phyloP scores from a whole-genome alignment of 2,113 vertebrate genomes.

The Cryptotis parvus region DNA sequence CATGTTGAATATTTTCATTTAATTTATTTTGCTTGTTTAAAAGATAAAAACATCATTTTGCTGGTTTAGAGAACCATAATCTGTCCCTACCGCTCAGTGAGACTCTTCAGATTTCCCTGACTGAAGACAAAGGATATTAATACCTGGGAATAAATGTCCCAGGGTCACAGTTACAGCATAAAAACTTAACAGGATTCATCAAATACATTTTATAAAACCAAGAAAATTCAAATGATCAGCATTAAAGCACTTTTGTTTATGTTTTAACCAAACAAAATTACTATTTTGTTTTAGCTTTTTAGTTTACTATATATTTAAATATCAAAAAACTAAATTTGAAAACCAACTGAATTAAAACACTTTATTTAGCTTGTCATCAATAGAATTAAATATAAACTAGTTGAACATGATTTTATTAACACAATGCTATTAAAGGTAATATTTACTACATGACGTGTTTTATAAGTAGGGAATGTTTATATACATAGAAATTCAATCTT shows the following conservation, averaged over 20 bases:
- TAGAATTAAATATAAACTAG: not conserved
- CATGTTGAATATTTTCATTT: not conserved
- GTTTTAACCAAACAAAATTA: not conserved
- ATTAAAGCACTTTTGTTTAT: not conserved
- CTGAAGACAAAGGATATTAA: slow-evolving; percentile 62
- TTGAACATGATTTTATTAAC: not conserved
- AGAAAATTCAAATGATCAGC: slow-evolving; percentile 31
- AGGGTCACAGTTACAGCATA: not conserved
- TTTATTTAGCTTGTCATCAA: too few species aligned
- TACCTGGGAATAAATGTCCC: slow-evolving; percentile 52
- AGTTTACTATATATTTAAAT: not conserved
- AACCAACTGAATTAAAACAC: too few species aligned
- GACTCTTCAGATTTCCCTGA: slow-evolving; percentile 70
- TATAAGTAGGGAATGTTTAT: not conserved
- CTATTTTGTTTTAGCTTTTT: not conserved
- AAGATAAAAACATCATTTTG: too few species aligned
- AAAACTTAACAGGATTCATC: slow-evolving; percentile 11
- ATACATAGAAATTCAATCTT: not conserved
- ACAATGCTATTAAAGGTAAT: not conserved
- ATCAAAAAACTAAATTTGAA: too few species aligned
- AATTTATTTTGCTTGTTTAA: too few species aligned
- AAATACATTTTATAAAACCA: slow-evolving; percentile 38
- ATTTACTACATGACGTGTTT: not conserved
- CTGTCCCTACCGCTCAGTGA: slow-evolving; percentile 39
- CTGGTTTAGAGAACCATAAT: slow-evolving; percentile 61